Base-by-base conservation (phyloP, 2,797 vertebrate species). In the Notoglanidium macrostoma region DNA sequence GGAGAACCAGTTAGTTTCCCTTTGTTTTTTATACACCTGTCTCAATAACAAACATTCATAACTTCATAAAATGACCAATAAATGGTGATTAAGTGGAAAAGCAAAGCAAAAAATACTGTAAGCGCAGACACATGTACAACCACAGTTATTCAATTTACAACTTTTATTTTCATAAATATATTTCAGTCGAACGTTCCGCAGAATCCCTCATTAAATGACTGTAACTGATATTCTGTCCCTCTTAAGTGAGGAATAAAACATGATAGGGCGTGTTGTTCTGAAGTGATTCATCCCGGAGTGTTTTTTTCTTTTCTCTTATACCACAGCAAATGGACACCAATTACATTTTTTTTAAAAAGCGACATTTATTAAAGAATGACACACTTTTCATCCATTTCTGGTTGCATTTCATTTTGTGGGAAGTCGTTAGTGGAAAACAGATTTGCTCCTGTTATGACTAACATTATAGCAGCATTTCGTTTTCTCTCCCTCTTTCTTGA, bases 1-100 rank as follows among this genome's bases (percentile, higher is more conserved):
- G 32, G 61, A 15, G 8, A n/a, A 2, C 32, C n/a, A 87, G 76
- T 83, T 63, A 40, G 72, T 78, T 80, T 86, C 15, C 29, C 72
- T 61, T 49, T 49, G 46, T 10, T 49, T 14, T 57, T 46, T 14
- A 11, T 85, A 17, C 46, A 78, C 23, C 32, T 51, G 7, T 21
- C 21, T 81, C 32, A 82, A 63, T 61, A 23, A 26, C 12, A 74
- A 63, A 32, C n/a, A 29, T 63, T 67, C 17, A 70, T 63, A 29
- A 70, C 61, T 55, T 2, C 63, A 44, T 32, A 15, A 7, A 5
- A 5, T 46, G 12, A 7, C 11, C 65, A 49, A 63, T 86, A 73
- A 81, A 49, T 81, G 26, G 35, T 61, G 51, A 55, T 46, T 68
- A 19, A 79, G 32, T 14, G 9, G 63, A 54, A 86, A 40, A 51